phyloP scores from a whole-genome alignment of 1,140 invertebrate genomes.

The Carposina sasakii region DNA sequence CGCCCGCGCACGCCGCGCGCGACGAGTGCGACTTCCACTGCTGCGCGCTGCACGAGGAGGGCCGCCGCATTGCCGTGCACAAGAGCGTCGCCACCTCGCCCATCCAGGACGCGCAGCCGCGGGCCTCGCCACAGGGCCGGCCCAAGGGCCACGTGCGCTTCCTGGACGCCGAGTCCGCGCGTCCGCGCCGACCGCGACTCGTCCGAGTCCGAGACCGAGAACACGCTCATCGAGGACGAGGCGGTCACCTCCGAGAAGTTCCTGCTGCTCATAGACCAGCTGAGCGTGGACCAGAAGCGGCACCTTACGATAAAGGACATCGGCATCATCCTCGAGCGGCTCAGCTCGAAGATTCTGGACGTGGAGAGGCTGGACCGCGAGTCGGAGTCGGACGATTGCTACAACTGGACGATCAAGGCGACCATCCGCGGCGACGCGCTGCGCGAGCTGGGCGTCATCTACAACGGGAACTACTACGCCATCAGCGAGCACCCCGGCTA shows the following conservation, averaged over 20 bases:
- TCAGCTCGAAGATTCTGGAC: conserved; percentile 94
- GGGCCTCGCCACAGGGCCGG: conserved; percentile 76
- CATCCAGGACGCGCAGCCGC: conserved; percentile 85
- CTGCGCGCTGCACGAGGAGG: conserved; percentile 93
- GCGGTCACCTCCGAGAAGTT: conserved; percentile 91
- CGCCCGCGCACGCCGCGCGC: conserved; percentile 62
- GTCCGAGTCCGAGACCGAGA: conserved; percentile 93
- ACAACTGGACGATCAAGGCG: conserved; percentile 95
- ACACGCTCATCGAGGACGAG: conserved; percentile 92
- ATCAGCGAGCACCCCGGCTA: conserved; percentile 95
- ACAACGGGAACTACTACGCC: conserved; percentile 96
- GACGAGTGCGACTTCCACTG: conserved; percentile 96
- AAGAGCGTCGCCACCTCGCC: conserved; percentile 93
- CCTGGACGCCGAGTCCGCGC: conserved; percentile 79
- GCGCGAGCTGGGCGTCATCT: conserved; percentile 92
- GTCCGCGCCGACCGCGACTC: conserved; percentile 83
- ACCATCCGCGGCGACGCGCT: conserved; percentile 92
- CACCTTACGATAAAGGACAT: conserved; percentile 96
- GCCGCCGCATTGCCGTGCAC: conserved; percentile 90
- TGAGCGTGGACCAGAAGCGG: conserved; percentile 91
- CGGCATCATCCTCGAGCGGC: conserved; percentile 92
- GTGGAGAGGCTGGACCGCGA: conserved; percentile 92
- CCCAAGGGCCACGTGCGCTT: conserved; percentile 81
- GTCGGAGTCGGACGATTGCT: conserved; percentile 91
- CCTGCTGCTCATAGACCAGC: conserved; percentile 91